These are phyloP conservation scores for Caenorhabditis inopinata DNA, from an alignment of 1,140 invertebrate species.

Conservation along the genomic window DNA sequence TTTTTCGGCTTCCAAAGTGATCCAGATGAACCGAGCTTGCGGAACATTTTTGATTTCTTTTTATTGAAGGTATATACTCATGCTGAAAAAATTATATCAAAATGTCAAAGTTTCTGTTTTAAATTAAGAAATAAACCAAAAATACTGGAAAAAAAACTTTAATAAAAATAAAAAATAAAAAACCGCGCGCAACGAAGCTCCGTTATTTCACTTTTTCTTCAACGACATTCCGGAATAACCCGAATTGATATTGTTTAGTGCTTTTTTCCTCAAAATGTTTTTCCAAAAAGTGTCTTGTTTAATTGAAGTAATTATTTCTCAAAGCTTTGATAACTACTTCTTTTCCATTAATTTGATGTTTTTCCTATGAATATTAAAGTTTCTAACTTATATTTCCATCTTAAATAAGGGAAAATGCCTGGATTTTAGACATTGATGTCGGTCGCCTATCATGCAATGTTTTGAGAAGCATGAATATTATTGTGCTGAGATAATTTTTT, in stretches of 20 bases:
- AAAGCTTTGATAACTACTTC: too few relatives aligned
- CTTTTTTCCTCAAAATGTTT: not conserved
- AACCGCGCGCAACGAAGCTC: not conserved
- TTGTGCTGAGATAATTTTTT: too few relatives aligned
- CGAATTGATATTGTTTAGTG: not conserved
- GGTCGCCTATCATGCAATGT: too few relatives aligned
- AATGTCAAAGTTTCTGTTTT: too few relatives aligned
- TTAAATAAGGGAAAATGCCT: too few relatives aligned
- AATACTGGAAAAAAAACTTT: not conserved
- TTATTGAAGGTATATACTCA: not conserved
- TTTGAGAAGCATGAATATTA: too few relatives aligned
- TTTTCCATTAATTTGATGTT: too few relatives aligned
- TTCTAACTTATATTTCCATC: too few relatives aligned
- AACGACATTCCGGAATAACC: not conserved
- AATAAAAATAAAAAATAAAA: not conserved
- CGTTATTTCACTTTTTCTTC: not conserved
- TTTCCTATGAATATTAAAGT: too few relatives aligned
- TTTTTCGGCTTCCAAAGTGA: slow-evolving; percentile 65
- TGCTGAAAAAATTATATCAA: not conserved
- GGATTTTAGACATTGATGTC: too few relatives aligned
- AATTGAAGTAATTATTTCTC: too few relatives aligned
- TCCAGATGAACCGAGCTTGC: slow-evolving; percentile 34
- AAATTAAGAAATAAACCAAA: too few relatives aligned
- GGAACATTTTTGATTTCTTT: slow-evolving; percentile 12
- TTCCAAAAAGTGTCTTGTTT: not conserved